These are phyloP conservation scores for Sparus aurata DNA, from an alignment of 2,797 vertebrate species.

Conservation along the genomic window DNA sequence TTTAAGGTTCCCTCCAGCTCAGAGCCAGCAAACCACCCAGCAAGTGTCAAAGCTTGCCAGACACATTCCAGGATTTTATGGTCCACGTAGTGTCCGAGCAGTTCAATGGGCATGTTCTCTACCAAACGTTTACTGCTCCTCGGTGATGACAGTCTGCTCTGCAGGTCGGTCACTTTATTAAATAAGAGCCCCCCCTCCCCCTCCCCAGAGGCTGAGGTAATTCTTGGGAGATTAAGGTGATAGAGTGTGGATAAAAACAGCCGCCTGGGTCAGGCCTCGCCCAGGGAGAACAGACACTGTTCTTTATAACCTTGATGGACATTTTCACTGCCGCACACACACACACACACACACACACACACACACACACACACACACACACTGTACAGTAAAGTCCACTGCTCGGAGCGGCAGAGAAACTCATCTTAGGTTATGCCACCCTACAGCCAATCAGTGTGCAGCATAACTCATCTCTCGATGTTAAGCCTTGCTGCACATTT, in stretches of 20 bases:
- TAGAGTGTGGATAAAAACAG: slow-evolving; percentile 65
- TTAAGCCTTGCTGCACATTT: slow-evolving; percentile 27
- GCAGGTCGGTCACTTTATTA: slow-evolving; percentile 67
- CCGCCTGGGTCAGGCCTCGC: slow-evolving; percentile 37
- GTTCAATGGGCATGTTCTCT: slow-evolving; percentile 18
- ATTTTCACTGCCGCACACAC: slow-evolving; percentile 36
- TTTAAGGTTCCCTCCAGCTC: neutral
- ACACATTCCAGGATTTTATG: slow-evolving; percentile 26
- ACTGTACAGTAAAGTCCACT: neutral
- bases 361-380: slow-evolving; percentile 33
- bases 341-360: slow-evolving; percentile 38
- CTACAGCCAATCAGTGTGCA: slow-evolving; percentile 39
- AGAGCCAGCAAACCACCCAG: neutral
- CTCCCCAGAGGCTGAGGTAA: slow-evolving; percentile 53
- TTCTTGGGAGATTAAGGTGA: slow-evolving; percentile 75
- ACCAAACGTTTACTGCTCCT: slow-evolving; percentile 27
- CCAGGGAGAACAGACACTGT: slow-evolving; percentile 20
- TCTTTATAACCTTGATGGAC: slow-evolving; percentile 56
- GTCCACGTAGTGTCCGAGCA: neutral
- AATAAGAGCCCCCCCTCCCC: slow-evolving; percentile 47
- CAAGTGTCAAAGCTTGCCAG: slow-evolving; percentile 3
- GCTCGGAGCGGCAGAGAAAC: slow-evolving; percentile 35
- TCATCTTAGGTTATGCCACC: slow-evolving; percentile 29
- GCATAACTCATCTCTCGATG: slow-evolving; percentile 17
- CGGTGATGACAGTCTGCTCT: slow-evolving; percentile 47